phyloP scores from a whole-genome alignment of 2,113 vertebrate species.

The Chauna torquata region DNA sequence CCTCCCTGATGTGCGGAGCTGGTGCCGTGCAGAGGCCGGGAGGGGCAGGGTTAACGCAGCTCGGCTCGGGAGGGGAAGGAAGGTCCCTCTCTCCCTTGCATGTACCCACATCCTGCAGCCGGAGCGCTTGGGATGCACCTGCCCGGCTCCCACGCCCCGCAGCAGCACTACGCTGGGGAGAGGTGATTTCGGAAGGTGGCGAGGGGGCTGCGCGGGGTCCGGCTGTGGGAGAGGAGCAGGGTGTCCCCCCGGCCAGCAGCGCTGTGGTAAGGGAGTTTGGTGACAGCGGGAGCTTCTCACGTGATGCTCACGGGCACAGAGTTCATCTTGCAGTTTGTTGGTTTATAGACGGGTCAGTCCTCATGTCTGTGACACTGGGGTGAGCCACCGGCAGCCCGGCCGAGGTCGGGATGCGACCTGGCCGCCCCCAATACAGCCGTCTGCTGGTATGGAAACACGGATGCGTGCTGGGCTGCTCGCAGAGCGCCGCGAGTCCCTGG shows the following conservation, averaged over 20 bases:
- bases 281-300: not conserved
- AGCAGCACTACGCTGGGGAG: not conserved
- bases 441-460: accelerated
- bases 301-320: not conserved
- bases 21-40: not conserved
- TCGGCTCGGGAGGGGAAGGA: not conserved
- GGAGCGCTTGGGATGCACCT: slow-evolving; percentile 9
- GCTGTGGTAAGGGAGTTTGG: not conserved
- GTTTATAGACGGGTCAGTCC: not conserved
- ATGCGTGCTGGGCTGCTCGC: not conserved
- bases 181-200: not conserved
- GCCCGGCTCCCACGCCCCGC: not conserved
- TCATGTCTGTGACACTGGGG: not conserved
- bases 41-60: not conserved
- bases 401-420: not conserved
- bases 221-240: not conserved
- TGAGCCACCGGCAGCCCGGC: not conserved
- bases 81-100: not conserved
- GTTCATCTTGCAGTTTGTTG: not conserved
- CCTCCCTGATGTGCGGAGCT: not conserved
- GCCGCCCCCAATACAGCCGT: not conserved
- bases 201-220: not conserved
- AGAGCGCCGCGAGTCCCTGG: accelerated
- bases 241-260: accelerated
- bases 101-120: slow-evolving; percentile 12